A percentile compares a stretch with the other conserved stretches of the same genome.
phyloP scores from a whole-genome alignment of 2,113 vertebrate species.

The Pterophyllum scalare region DNA sequence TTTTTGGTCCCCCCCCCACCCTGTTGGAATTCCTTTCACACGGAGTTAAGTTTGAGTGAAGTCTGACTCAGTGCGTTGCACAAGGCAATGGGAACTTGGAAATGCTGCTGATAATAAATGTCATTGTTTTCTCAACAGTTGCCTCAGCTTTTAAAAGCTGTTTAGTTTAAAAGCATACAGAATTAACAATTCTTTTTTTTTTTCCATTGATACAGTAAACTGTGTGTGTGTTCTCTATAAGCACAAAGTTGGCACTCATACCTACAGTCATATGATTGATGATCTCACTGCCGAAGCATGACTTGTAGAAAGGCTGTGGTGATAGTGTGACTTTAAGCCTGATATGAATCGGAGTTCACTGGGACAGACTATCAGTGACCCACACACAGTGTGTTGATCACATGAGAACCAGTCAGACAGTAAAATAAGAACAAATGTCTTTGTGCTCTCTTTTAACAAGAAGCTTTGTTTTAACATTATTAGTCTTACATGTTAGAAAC shows the following conservation, averaged over 20 bases:
- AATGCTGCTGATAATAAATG: not conserved
- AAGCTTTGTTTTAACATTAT: not conserved
- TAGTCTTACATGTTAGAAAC: not conserved
- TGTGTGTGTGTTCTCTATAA: not conserved
- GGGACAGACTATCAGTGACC: not conserved
- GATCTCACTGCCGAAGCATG: slow-evolving; percentile 29
- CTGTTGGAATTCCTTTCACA: not conserved
- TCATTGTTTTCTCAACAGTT: not conserved
- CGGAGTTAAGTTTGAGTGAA: not conserved
- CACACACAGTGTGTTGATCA: slow-evolving; percentile 6
- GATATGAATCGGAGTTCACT: not conserved
- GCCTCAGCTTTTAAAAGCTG: not conserved
- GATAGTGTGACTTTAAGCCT: slow-evolving; percentile 8
- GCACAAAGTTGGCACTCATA: not conserved
- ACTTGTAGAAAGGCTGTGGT: slow-evolving; percentile 6
- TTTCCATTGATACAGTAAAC: not conserved
- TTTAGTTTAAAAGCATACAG: not conserved
- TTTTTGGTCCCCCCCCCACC: too few species aligned
- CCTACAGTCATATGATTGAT: slow-evolving; percentile 54
- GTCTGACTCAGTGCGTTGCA: not conserved
- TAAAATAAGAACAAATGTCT: not conserved
- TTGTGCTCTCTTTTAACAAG: not conserved
- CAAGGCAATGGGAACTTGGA: slow-evolving; percentile 24
- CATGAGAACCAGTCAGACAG: not conserved
- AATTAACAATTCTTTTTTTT: not conserved